phyloP scores from a whole-genome alignment of 2,797 vertebrate species.

The Eospalax fontanierii region DNA sequence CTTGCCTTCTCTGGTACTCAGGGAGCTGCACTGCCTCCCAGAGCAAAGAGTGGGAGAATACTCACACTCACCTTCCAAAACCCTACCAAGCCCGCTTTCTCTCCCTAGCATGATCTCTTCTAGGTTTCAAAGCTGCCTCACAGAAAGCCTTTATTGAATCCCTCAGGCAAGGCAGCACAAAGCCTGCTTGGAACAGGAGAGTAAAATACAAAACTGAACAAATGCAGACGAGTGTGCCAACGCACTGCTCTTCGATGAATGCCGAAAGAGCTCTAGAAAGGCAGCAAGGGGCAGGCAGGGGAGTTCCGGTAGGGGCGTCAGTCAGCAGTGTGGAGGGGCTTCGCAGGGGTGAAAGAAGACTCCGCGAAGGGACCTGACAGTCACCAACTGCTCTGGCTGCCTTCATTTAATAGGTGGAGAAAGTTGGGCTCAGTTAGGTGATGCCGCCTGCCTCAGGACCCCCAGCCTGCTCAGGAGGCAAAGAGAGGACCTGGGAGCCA shows the following conservation, averaged over 20 bases:
- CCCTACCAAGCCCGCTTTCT: background rate
- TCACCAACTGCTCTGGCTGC: background rate
- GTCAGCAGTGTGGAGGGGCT: rapidly evolving
- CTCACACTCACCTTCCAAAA: background rate
- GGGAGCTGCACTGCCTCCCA: background rate
- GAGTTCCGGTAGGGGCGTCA: background rate
- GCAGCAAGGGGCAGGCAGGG: background rate
- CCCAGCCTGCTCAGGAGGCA: background rate
- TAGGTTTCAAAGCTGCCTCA: background rate
- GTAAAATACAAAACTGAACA: background rate
- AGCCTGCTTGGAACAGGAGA: background rate
- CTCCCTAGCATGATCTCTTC: background rate
- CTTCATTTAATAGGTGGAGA: background rate
- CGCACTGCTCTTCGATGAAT: background rate
- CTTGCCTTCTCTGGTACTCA: background rate
- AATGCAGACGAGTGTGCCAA: background rate
- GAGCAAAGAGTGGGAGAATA: background rate
- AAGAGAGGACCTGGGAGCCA: background rate
- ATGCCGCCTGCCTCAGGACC: background rate
- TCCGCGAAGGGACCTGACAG: background rate
- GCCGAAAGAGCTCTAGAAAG: background rate
- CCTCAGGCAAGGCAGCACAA: background rate
- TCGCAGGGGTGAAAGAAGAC: background rate
- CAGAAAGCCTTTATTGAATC: background rate
- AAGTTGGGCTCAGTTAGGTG: background rate